Evolutionary conservation across 2,113 vertebrate genomes (phyloP).

Genomic region (Oxygymnocypris stewartii): DNA sequence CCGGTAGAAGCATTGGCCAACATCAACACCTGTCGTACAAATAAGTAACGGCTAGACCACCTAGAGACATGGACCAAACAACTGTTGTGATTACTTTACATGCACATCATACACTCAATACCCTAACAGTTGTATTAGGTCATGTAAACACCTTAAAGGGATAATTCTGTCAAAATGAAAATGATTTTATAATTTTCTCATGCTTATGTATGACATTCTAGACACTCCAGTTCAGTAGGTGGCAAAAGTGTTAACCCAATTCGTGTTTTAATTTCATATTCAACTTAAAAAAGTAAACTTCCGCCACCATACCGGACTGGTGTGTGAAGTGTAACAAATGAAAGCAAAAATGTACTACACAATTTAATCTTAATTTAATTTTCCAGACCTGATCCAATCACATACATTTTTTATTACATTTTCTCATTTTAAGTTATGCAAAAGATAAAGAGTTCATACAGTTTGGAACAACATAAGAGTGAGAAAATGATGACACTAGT

Average conservation of each 20-base stretch:
- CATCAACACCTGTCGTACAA: conserved; percentile 98
- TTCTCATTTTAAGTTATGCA: background rate
- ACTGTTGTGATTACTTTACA: background rate
- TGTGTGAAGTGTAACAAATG: background rate
- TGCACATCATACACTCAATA: background rate
- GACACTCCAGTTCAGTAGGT: background rate
- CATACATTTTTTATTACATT: background rate
- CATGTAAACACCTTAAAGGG: background rate
- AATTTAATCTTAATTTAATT: background rate
- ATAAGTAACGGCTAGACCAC: conserved; percentile 98
- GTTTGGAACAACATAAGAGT: background rate
- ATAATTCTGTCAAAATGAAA: background rate
- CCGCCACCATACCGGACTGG: background rate
- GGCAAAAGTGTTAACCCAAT: background rate
- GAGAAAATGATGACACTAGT: background rate
- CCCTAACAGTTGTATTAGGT: background rate
- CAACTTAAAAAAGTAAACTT: background rate
- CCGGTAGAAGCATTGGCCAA: conserved; percentile 98
- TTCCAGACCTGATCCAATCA: background rate
- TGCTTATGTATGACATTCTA: background rate
- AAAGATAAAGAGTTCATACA: background rate
- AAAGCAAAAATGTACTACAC: background rate
- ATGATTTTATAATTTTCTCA: background rate
- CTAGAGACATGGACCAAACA: conserved; percentile 66
- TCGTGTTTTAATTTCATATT: background rate